Percentiles rank a stretch among this genome's conserved stretches.
Evolutionary conservation across 2,888 invertebrate species (phyloP).

Genomic region (Cephus rjabovi): DNA sequence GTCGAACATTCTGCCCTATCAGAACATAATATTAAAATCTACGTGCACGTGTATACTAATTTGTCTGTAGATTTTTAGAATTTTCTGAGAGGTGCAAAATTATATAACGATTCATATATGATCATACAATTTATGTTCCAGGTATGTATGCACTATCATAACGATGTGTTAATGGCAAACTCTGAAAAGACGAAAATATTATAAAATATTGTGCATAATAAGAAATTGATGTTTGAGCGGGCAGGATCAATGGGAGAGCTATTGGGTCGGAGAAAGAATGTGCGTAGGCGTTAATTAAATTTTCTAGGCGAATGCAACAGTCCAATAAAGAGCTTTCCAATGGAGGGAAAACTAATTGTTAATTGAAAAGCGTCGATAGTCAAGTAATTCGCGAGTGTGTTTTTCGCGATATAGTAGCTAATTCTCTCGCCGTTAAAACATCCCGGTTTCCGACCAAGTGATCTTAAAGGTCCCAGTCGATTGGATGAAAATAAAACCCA

Average conservation of each 20-base stretch:
- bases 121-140: not conserved
- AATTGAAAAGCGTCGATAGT: slow-evolving; percentile 2
- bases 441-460: slow-evolving; percentile 1
- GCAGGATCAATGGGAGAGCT: not conserved
- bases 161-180: not conserved
- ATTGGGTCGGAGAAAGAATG: not conserved
- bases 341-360: not conserved
- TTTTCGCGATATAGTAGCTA: not conserved
- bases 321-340: not conserved
- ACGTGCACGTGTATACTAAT: not conserved
- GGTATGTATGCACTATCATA: too few species aligned
- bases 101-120: not conserved
- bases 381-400: not conserved
- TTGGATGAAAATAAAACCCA: slow-evolving; percentile 56
- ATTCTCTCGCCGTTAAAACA: not conserved
- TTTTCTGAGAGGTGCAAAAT: not conserved
- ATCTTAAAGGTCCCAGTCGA: slow-evolving; percentile 36
- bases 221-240: not conserved
- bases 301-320: not conserved
- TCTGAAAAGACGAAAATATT: not conserved
- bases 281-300: not conserved
- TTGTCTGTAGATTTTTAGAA: not conserved
- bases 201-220: not conserved
- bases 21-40: not conserved
- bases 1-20: not conserved